Evolutionary conservation across 1,140 invertebrate species (phyloP), one percentile per base, ranked within the genome.

Genomic region (Diorhabda elongata): DNA sequence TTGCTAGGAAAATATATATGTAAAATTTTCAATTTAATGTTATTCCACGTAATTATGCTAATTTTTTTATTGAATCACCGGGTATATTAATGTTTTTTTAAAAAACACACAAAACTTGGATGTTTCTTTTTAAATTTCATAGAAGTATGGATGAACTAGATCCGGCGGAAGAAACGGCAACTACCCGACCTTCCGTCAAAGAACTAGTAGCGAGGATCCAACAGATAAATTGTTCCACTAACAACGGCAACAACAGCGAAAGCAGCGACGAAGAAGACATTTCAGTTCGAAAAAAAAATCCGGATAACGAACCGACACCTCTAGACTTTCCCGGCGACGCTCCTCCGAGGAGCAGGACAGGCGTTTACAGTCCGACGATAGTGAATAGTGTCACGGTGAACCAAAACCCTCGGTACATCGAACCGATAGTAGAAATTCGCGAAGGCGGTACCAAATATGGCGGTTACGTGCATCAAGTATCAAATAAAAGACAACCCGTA

Each of bases 231-330:
- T 41, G 59, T 4, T 66, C 64, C 41, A 67, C 68, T 41, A 59
- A 72, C 43, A 67, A 75, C 43, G 77, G 72, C 2, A 70, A 75
- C 4, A 73, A 79, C 68, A 80, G 78, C 3, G 85, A 87, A 74
- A 87, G 83, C 69, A 85, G 84, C 71, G 83, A 88, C 69, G 84
- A 87, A 76, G 85, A 87, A 77, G 85, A 86, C 76, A 83, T 85
- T 72, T 80, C 78, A 67, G 84, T 84, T 4, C 82, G 85, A 42
- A 78, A 84, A 64, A 82, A 83, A 68, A 83, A 83, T 0, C 84
- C 84, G 3, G 81, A 83, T 0, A 85, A 86, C 84, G 83, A 81
- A 61, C 83, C 2, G 61, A 41, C 61, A 65, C 43, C 43, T 8
- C 47, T 60, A 45, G 9, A 66, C 58, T 83, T 2, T 70, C 82